Conservation (phyloP, 2,888 invertebrate species). For the Leptinotarsa rubiginosa region DNA sequence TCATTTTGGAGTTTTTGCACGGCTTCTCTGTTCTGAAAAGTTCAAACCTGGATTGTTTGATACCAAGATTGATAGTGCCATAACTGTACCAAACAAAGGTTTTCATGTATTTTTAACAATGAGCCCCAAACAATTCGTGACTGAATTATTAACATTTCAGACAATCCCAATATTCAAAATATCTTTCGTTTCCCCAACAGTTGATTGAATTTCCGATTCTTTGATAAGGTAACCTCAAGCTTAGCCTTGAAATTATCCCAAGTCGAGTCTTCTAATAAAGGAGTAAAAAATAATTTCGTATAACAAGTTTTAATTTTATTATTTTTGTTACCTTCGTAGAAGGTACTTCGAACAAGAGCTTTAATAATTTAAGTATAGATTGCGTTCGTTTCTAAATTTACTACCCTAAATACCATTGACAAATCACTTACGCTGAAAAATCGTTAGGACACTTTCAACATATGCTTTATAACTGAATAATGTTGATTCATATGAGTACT, state of each 20-base stretch:
- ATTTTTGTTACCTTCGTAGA: background rate
- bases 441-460: background rate
- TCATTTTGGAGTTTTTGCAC: background rate
- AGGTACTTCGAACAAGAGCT: background rate
- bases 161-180: background rate
- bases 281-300: background rate
- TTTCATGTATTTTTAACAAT: background rate
- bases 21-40: background rate
- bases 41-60: background rate
- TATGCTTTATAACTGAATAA: background rate
- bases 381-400: background rate
- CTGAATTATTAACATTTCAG: background rate
- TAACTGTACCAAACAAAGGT: constrained; percentile 10
- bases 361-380: background rate
- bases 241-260: background rate
- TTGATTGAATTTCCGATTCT: background rate
- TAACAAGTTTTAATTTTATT: background rate
- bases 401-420: background rate
- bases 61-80: constrained; percentile 13
- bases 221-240: background rate
- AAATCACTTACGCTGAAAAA: background rate
- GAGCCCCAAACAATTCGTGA: background rate
- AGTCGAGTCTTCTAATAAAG: background rate
- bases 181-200: background rate
- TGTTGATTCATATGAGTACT: background rate